These are phyloP conservation scores for Hyperopisus bebe DNA, from an alignment of 2,113 vertebrate species.

Conservation along the genomic window DNA sequence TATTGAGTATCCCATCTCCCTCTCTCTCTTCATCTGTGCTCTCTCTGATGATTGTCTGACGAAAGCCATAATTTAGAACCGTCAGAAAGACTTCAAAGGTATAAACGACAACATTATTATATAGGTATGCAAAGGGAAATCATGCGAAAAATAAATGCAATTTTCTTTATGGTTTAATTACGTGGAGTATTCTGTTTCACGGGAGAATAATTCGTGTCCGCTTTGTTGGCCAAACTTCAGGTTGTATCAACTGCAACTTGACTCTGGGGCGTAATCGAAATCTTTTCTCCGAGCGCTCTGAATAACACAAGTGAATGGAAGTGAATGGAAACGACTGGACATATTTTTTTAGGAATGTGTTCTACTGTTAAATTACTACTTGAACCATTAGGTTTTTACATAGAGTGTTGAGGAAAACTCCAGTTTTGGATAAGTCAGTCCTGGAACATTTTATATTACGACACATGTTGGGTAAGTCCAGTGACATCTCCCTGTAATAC, in stretches of 20 bases:
- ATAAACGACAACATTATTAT: slow-evolving; percentile 51
- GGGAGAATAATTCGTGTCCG: slow-evolving; percentile 50
- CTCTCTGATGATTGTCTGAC: slow-evolving; percentile 58
- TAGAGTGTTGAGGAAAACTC: background rate
- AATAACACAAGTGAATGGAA: slow-evolving; percentile 15
- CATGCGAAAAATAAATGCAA: slow-evolving; percentile 55
- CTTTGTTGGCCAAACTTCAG: slow-evolving; percentile 28
- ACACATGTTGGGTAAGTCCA: background rate
- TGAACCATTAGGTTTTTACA: background rate
- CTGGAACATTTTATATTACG: slow-evolving; percentile 4
- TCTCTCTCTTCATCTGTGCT: slow-evolving; percentile 20
- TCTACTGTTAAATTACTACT: slow-evolving; percentile 19
- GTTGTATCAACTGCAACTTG: slow-evolving; percentile 13
- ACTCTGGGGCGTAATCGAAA: slow-evolving; percentile 13
- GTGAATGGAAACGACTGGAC: background rate
- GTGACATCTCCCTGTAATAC: background rate
- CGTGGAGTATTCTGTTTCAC: slow-evolving; percentile 60
- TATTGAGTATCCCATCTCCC: background rate
- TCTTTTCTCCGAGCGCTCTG: background rate
- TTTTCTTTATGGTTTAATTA: slow-evolving; percentile 66
- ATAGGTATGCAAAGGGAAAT: slow-evolving; percentile 63
- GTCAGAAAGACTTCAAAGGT: slow-evolving; percentile 55
- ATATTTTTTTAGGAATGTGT: slow-evolving; percentile 16
- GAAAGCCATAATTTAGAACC: slow-evolving; percentile 62
- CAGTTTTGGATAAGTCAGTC: background rate